Evolutionary conservation across 2,113 vertebrate species (phyloP).

Genomic region (Osmerus eperlanus): DNA sequence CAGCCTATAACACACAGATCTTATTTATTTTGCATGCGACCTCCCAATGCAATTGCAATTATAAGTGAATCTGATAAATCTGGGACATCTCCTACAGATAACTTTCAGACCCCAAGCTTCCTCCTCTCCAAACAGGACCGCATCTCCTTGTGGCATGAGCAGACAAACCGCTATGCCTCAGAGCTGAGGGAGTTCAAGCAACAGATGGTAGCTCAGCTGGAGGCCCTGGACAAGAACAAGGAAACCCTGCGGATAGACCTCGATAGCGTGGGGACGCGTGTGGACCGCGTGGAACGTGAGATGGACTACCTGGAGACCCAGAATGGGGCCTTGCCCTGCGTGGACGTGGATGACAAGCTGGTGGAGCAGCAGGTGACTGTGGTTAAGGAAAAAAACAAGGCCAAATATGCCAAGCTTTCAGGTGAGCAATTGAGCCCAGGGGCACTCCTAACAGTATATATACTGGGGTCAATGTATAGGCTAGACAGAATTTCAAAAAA

Average conservation of each 20-base stretch:
- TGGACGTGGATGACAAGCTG: conserved; percentile 88
- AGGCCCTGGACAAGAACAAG: conserved; percentile 87
- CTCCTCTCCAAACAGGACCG: conserved; percentile 75
- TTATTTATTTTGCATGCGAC: no score
- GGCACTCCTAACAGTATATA: background rate
- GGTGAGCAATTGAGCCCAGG: conserved; percentile 67
- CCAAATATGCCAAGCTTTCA: conserved; percentile 86
- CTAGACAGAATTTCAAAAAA: no score
- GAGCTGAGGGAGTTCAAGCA: conserved; percentile 96
- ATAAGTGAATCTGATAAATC: background rate
- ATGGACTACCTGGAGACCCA: conserved; percentile 94
- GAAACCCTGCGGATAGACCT: conserved; percentile 79
- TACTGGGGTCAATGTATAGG: no score
- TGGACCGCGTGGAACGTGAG: conserved; percentile 90
- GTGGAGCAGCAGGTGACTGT: conserved; percentile 80
- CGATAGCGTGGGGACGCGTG: conserved; percentile 77
- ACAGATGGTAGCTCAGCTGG: conserved; percentile 88
- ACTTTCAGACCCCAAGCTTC: background rate
- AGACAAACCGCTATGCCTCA: conserved; percentile 85
- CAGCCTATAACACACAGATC: no score
- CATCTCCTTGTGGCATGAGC: conserved; percentile 92
- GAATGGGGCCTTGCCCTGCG: conserved; percentile 85
- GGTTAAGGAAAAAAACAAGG: conserved; percentile 83
- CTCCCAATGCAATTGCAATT: no score
- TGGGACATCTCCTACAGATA: conserved; percentile 6